Percentiles rank a stretch among this genome's conserved stretches.
Evolutionary conservation across 2,113 vertebrate genomes (phyloP).

Genomic region (Ictidomys tridecemlineatus): DNA sequence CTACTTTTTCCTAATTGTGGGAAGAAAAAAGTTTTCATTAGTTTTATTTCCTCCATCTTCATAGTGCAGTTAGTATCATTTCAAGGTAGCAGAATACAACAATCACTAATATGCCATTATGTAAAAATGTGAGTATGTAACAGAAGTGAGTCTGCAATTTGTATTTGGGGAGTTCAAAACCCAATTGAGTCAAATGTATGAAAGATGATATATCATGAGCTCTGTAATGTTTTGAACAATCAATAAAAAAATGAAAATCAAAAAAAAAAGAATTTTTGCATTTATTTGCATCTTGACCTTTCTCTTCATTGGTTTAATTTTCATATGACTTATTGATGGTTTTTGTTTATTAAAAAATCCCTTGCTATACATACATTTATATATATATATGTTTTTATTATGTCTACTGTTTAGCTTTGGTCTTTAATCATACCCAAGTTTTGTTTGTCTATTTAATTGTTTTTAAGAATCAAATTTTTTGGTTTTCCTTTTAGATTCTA

Average conservation of each 20-base stretch:
- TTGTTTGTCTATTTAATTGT: background rate
- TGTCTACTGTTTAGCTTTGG: background rate
- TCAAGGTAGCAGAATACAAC: too few species aligned
- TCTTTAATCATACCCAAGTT: background rate
- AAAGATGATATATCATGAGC: too few species aligned
- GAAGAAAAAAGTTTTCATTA: background rate
- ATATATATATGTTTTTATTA: background rate
- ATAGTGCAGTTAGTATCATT: background rate
- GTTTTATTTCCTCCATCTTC: background rate
- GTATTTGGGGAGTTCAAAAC: too few species aligned
- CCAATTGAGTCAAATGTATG: too few species aligned
- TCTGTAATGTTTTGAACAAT: too few species aligned
- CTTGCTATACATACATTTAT: background rate
- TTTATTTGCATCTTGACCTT: background rate
- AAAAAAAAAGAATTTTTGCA: too few species aligned
- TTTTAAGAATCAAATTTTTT: background rate
- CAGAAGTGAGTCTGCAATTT: too few species aligned
- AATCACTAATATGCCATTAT: too few species aligned
- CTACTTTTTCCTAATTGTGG: background rate
- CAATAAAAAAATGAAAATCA: too few species aligned
- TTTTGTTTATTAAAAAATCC: background rate
- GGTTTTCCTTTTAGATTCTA: background rate
- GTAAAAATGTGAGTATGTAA: too few species aligned
- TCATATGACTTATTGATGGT: background rate
- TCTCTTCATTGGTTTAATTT: conserved; percentile 18